Evolutionary conservation across 1,140 invertebrate species (phyloP), one percentile per base, ranked within the genome.

Genomic region (Pygmarrhopalites habei): DNA sequence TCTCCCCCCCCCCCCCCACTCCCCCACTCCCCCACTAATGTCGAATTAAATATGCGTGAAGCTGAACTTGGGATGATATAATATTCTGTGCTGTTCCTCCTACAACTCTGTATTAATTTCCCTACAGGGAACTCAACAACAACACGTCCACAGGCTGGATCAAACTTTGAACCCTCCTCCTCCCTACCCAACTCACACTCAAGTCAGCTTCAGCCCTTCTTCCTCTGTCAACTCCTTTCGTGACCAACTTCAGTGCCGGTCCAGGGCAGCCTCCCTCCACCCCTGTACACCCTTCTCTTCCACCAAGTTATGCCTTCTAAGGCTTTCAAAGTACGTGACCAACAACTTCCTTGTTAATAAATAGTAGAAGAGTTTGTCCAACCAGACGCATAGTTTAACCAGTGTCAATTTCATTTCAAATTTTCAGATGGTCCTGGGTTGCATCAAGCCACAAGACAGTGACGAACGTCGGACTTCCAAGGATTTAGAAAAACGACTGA

Each of bases 401-500:
- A 10, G 17, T 10, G 7, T 39, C 17, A 17, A 10, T 39, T 10
- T 39, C 35, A 39, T 10, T 39, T 39, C 10, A 39, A 39, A 39
- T 21, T 60, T 53, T 21, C 43, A 64, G 59, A 64, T 64, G 55
- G 60, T 46, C 25, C 35, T 72, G 41, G 53, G 61, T 0, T 72
- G 71, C 30, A 60, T 72, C 29, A 68, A 58, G 29, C 61, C 71
- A 17, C 30, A 66, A 60, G 65, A 67, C 58, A 43, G 49, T 21
- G n/a, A n/a, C n/a, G 56, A 65, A 52, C 57, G 60, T 28, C 68
- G 71, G 19, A 66, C 60, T 1, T 76, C 73, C 28, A 74, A 69
- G 46, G 70, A 72, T 43, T 46, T 77, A 25, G 75, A 77, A 26
- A 75, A 75, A 69, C 58, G 74, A 63, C 68, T 77, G 2, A 72